These are phyloP conservation scores for Drosophila colorata DNA, from an alignment of 2,888 invertebrate genomes.

Conservation along the genomic window DNA sequence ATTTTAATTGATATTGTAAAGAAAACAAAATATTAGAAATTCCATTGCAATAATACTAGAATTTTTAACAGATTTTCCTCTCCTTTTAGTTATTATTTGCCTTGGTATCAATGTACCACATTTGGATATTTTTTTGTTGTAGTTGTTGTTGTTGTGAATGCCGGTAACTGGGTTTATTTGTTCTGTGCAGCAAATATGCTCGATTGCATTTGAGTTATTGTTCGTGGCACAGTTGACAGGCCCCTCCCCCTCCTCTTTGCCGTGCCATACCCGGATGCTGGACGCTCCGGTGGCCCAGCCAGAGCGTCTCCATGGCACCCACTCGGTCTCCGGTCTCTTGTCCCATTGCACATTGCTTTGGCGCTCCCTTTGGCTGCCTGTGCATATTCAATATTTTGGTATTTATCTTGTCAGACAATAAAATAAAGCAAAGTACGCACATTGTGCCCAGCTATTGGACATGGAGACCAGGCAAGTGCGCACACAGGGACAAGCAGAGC, in stretches of 20 bases:
- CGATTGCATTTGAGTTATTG: constrained; percentile 81
- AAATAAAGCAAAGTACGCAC: constrained; percentile 78
- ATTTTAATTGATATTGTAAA: too few species aligned
- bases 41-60: too few species aligned
- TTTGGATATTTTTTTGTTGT: constrained; percentile 16
- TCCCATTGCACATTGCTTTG: constrained; percentile 8
- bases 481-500: not conserved
- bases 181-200: constrained; percentile 69
- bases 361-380: constrained; percentile 32
- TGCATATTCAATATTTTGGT: constrained; percentile 78
- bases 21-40: too few species aligned
- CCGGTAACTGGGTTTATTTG: constrained; percentile 67
- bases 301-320: not conserved
- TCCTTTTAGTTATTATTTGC: not conserved
- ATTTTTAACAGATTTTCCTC: too few species aligned
- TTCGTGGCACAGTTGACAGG: constrained; percentile 58
- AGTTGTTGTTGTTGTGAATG: constrained; percentile 18
- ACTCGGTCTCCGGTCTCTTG: not conserved
- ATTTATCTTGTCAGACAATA: constrained; percentile 82
- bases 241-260: constrained; percentile 16
- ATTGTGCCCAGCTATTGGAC: constrained; percentile 36
- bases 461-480: constrained; percentile 12
- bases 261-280: constrained; percentile 22
- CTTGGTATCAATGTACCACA: constrained; percentile 44
- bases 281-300: constrained; percentile 8